phyloP scores from a whole-genome alignment of 2,797 vertebrate genomes.

The Psittacula echo region DNA sequence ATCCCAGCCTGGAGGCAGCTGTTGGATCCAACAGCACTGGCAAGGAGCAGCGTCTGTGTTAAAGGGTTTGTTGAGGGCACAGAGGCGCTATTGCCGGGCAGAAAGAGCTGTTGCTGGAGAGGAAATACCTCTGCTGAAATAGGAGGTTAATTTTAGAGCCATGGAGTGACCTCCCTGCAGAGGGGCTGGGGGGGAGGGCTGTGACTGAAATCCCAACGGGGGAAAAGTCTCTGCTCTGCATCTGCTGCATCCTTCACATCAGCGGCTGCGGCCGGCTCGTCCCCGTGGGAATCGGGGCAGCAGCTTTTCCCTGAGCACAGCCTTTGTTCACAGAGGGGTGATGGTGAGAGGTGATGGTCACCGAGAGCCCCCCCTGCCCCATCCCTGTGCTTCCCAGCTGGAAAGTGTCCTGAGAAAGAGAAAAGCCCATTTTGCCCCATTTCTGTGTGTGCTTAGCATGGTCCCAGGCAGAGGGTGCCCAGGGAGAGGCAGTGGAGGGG shows the following conservation, averaged over 20 bases:
- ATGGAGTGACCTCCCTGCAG: background rate
- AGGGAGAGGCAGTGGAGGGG: accelerated
- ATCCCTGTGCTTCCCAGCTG: background rate
- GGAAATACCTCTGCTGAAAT: constrained; percentile 18
- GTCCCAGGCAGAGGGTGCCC: accelerated
- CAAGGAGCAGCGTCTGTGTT: background rate
- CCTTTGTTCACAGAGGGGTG: background rate
- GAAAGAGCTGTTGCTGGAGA: background rate
- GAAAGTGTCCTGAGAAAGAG: background rate
- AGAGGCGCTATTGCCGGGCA: accelerated
- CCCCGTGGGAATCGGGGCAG: constrained; percentile 2
- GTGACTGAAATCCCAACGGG: background rate
- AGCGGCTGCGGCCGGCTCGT: accelerated
- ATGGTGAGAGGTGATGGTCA: accelerated
- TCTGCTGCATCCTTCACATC: accelerated
- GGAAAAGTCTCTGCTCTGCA: background rate
- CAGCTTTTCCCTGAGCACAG: background rate
- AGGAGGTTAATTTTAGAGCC: constrained; percentile 9
- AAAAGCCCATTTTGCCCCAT: accelerated
- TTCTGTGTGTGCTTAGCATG: background rate
- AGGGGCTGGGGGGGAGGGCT: background rate
- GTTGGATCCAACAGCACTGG: accelerated
- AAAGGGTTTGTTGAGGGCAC: background rate
- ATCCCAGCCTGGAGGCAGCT: accelerated
- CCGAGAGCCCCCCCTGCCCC: accelerated